These are phyloP conservation scores for Drosophila melanocephala DNA, from an alignment of 2,888 invertebrate species.

Conservation along the genomic window DNA sequence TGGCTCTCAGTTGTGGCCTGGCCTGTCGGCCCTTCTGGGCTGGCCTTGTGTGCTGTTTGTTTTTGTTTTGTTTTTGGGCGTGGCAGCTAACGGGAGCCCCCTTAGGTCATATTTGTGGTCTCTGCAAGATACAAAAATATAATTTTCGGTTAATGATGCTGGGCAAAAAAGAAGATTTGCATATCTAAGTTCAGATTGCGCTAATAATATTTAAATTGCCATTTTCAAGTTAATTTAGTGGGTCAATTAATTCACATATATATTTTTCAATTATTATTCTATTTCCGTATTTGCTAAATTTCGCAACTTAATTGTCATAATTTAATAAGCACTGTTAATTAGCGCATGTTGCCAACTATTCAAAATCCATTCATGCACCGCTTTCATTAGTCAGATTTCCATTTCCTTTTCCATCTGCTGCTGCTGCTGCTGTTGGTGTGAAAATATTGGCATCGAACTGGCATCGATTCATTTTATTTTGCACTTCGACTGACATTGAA, in stretches of 20 bases:
- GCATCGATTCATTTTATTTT: slow-evolving; percentile 51
- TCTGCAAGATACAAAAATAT: slow-evolving; percentile 18
- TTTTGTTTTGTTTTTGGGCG: background rate
- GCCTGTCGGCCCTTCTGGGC: slow-evolving; percentile 23
- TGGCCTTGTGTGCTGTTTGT: slow-evolving; percentile 18
- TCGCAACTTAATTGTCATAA: slow-evolving; percentile 36
- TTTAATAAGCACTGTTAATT: slow-evolving; percentile 50
- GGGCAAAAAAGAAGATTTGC: background rate
- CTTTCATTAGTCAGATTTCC: background rate
- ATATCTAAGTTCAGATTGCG: background rate
- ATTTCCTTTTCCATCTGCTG: background rate
- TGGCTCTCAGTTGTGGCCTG: slow-evolving; percentile 29
- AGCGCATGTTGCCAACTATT: slow-evolving; percentile 28
- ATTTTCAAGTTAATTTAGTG: slow-evolving; percentile 3
- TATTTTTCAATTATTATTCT: background rate
- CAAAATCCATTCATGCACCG: background rate
- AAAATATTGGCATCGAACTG: slow-evolving; percentile 41
- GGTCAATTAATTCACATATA: background rate
- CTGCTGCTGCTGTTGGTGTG: background rate
- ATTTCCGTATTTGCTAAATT: slow-evolving; percentile 22
- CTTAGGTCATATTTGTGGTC: slow-evolving; percentile 40
- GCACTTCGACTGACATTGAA: slow-evolving; percentile 51
- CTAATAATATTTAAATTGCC: background rate
- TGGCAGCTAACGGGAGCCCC: slow-evolving; percentile 8
- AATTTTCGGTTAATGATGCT: slow-evolving; percentile 7